These are phyloP conservation scores for Callinectes sapidus DNA, from an alignment of 2,888 invertebrate genomes.

Conservation along the genomic window DNA sequence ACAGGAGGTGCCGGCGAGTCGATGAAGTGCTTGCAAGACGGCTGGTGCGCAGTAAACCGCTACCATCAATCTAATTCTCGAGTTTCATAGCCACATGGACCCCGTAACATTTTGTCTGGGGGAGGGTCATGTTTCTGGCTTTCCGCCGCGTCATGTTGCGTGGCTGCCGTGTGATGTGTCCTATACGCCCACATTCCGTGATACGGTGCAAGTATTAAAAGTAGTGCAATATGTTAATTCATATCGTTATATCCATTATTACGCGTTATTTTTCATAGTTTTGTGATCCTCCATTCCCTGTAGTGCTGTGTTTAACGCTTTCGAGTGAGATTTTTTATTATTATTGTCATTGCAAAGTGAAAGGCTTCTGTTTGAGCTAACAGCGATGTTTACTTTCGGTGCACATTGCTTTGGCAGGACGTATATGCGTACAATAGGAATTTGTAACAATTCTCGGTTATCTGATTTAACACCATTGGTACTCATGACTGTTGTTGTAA, in stretches of 20 bases:
- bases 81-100: neutral
- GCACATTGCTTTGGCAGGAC: neutral
- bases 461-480: neutral
- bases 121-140: too few species aligned
- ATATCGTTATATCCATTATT: neutral
- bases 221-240: neutral
- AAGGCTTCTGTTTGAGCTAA: neutral
- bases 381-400: neutral
- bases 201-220: neutral
- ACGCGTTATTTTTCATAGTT: neutral
- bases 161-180: neutral
- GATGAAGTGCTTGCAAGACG: conserved; percentile 53
- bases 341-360: neutral
- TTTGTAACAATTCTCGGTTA: too few species aligned
- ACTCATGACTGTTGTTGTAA: too few species aligned
- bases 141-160: too few species aligned
- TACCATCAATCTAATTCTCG: conserved; percentile 16
- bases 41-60: conserved; percentile 52
- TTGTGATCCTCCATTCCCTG: neutral
- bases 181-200: neutral
- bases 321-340: neutral
- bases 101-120: neutral
- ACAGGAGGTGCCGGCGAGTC: conserved; percentile 6
- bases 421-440: neutral
- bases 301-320: neutral